Base-by-base conservation (phyloP, 2,113 vertebrate genomes). In the Tragelaphus imberbis region DNA sequence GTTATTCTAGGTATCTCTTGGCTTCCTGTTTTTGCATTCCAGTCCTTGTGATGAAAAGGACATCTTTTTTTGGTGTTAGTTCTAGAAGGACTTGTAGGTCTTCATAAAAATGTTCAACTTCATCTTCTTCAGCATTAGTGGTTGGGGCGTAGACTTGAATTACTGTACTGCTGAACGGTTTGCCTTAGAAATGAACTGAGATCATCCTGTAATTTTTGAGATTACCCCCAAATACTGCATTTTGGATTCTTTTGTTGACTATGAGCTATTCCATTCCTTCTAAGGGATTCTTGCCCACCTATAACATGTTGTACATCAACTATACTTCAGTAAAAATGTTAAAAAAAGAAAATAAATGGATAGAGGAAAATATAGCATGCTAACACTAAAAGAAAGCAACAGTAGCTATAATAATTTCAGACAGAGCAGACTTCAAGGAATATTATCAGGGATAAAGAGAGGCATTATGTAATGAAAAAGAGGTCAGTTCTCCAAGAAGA, bases 371-470 rank as follows among this genome's bases (percentile, higher is more conserved):
- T 47, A 88, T 17, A 71, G 23, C 30, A 71, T 84, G 30, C 36
- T 68, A 84, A 58, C 40, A 49, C 14, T 28, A 49, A 84, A 82
- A 58, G 36, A 88, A 89, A 89, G 23, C 61, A 58, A 9, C 12
- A 71, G 12, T 82, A 80, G 51, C 40, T 89, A 84, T 82, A 82
- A 28, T 93, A 61, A 87, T 88, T 90, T 90, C 53, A 84, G 30
- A 82, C 17, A 58, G 7, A 89, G 23, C 25, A 58, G 61, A 90
- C 25, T 71, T 94, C 61, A 82, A 25, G 11, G 51, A 55, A 47
- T 12, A 68, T 88, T 65, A 88, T 88, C 49, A 81, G 10, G 85
- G 28, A 88, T 56, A 56, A 81, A 88, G n/a, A 88, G 28, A 56
- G 27, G 88, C 65, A 77, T 59, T 47, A 47, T 3, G 27, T 79